Evolutionary conservation across 2,113 vertebrate genomes (phyloP), one percentile per base, ranked within the genome.

Genomic region (Cyanocitta stelleri): DNA sequence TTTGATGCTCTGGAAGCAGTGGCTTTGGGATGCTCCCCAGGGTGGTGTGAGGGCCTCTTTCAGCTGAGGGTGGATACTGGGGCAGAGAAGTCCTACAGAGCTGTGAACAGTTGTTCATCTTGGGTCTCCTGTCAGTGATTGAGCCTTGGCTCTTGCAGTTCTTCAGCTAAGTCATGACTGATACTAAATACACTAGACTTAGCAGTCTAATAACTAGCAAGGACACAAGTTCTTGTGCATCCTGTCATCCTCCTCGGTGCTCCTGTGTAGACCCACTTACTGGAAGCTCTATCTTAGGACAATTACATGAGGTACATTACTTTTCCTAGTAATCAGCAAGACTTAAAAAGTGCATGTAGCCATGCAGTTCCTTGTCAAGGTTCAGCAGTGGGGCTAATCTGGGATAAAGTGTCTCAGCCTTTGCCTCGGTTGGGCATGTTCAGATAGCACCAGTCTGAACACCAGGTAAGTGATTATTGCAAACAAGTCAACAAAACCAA

Each of bases 311-410:
- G 43, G 32, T 71, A 43, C 0, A 0, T 46, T 43, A 51, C 15
- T 81, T 81, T 37, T 41, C 41, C 41, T 21, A 39, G 43, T 51
- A 59, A 35, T 12, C 24, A 62, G 55, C 41, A 72, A 54, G 55
- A 46, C 14, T 39, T 4, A 33, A 16, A 22, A 72, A 39, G 16
- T 5, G 2, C 17, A 16, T 2, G 20, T 33, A 54, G 44, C 71
- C 8, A 1, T 66, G 39, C n/a, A 16, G 11, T 56, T 81, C 44
- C 37, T 79, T 24, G 1, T 33, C 1, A 0, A 39, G 49, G 22
- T 71, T 89, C 56, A 39, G 48, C 29, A n/a, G 1, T 20, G 39
- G 44, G 27, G 11, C 58, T 41, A 29, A 46, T 54, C 8, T 20
- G 32, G 52, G 62, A 14, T 16, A 54, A 43, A 62, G 41, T 22